A percentile compares a stretch with the other conserved stretches of the same genome.
Conservation (phyloP, 23 tunicate species). For the Corella eumyota region DNA sequence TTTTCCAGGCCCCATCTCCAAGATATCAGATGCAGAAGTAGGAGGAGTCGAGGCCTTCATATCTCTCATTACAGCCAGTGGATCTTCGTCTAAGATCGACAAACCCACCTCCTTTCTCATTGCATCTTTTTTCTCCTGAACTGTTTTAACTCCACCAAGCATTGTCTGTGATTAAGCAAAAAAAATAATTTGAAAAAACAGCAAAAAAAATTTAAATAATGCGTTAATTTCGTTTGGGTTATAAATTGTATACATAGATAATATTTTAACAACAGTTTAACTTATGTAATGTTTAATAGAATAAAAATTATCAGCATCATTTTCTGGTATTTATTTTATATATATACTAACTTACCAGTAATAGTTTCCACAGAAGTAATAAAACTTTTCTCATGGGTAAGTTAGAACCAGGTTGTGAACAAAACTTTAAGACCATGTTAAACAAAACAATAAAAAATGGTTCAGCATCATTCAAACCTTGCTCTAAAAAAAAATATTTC, state of each 20-base stretch:
- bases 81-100: conserved; percentile 46
- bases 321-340: background rate
- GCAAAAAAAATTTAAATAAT: background rate
- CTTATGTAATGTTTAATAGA: background rate
- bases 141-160: conserved; percentile 44
- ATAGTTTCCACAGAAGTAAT: conserved; percentile 64
- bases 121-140: conserved; percentile 32
- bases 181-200: background rate
- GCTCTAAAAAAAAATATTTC: conserved; percentile 12
- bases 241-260: background rate
- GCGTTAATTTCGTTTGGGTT: background rate
- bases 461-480: conserved; percentile 39
- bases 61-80: conserved; percentile 42
- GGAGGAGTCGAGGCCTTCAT: conserved; percentile 93
- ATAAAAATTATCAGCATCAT: background rate
- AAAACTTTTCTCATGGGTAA: conserved; percentile 82
- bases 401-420: conserved; percentile 26
- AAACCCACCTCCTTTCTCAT: conserved; percentile 39
- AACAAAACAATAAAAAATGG: conserved; percentile 45
- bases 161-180: conserved; percentile 21
- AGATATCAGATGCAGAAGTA: conserved; percentile 60
- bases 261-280: background rate
- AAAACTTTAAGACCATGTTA: conserved; percentile 67
- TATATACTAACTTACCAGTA: conserved; percentile 18
- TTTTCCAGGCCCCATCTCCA: conserved; percentile 38